Conservation (phyloP, 1,140 invertebrate genomes). For the Parasteatoda tepidariorum region DNA sequence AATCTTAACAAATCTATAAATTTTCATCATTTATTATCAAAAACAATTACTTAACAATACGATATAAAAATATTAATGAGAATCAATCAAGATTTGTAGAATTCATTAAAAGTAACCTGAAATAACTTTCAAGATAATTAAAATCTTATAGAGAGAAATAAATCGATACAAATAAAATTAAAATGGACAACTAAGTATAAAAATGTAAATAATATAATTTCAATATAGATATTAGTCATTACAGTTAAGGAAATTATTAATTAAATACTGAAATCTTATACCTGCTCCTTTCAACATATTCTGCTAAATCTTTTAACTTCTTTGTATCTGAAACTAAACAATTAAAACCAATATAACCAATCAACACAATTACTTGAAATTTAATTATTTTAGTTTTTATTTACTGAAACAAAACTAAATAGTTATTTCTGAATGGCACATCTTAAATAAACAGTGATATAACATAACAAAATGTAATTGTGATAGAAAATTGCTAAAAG, state of each 20-base stretch:
- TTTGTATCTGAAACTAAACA: conserved; percentile 42
- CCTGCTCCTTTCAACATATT: conserved; percentile 50
- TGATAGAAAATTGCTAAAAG: not conserved
- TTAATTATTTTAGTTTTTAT: too few relatives aligned
- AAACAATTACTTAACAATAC: too few relatives aligned
- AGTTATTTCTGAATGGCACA: too few relatives aligned
- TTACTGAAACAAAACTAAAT: too few relatives aligned
- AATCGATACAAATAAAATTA: too few relatives aligned
- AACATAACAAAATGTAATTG: not conserved
- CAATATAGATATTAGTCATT: not conserved
- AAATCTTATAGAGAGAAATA: too few relatives aligned
- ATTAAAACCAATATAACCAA: not conserved
- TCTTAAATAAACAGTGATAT: not conserved
- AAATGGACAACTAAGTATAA: not conserved
- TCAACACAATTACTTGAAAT: not conserved
- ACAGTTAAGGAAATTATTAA: not conserved
- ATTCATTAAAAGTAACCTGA: too few relatives aligned
- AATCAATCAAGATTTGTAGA: too few relatives aligned
- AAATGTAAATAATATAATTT: not conserved
- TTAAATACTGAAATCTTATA: conserved; percentile 4
- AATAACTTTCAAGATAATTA: too few relatives aligned
- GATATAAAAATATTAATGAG: too few relatives aligned
- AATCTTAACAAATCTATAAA: too few relatives aligned
- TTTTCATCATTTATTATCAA: too few relatives aligned
- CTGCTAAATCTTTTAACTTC: conserved; percentile 39